These are phyloP conservation scores for Drosophila bocqueti DNA, from an alignment of 1,140 invertebrate genomes.

Conservation along the genomic window DNA sequence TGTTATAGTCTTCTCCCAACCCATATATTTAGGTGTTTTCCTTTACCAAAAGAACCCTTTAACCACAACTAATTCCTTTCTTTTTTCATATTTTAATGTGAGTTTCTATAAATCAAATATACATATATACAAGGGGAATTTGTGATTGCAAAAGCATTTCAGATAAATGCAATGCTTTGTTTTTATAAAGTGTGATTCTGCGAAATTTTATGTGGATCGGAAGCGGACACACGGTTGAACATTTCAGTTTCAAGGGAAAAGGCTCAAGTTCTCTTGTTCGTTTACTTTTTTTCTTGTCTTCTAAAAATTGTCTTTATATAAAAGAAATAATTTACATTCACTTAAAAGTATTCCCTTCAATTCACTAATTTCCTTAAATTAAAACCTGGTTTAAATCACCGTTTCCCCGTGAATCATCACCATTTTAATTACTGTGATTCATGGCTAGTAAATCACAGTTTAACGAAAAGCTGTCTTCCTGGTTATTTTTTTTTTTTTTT, in stretches of 20 bases:
- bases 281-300: not conserved
- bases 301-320: not conserved
- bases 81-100: not conserved
- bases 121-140: not conserved
- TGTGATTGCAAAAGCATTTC: not conserved
- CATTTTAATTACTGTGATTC: constrained; percentile 17
- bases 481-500: not conserved
- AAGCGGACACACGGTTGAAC: constrained; percentile 12
- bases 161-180: constrained; percentile 3
- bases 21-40: too few relatives aligned
- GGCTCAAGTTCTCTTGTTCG: constrained; percentile 2
- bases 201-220: constrained; percentile 3
- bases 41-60: too few relatives aligned
- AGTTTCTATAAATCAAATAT: not conserved
- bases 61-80: too few relatives aligned
- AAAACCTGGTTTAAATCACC: not conserved
- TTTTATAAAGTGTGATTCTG: not conserved
- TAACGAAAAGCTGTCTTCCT: constrained; percentile 33
- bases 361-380: not conserved
- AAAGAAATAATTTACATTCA: not conserved
- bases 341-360: not conserved
- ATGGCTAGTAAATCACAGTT: constrained; percentile 32
- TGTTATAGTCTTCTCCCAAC: too few relatives aligned
- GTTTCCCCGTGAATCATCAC: constrained; percentile 15
- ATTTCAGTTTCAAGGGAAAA: constrained; percentile 6